Conservation (phyloP, 2,888 invertebrate species). For the Psylliodes chrysocephalus region DNA sequence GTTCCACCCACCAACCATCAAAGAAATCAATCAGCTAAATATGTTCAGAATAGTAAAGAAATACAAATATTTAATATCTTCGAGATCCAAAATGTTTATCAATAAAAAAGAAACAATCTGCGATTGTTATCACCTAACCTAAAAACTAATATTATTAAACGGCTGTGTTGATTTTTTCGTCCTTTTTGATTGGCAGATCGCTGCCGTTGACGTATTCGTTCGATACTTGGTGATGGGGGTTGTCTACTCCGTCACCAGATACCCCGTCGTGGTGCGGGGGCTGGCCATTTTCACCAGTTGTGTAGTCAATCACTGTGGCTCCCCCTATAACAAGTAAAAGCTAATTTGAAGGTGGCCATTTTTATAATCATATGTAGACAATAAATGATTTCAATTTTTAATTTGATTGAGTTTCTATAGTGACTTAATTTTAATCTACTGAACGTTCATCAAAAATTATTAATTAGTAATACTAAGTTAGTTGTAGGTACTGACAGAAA, state of each 20-base stretch:
- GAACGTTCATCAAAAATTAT: too few relatives aligned
- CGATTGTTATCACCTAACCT: conserved; percentile 30
- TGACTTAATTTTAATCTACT: background rate
- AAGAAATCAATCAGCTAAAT: too few relatives aligned
- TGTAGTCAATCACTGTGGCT: conserved; percentile 65
- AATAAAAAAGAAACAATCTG: conserved; percentile 20
- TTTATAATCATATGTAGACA: background rate
- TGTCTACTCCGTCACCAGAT: conserved; percentile 63
- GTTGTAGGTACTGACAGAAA: too few relatives aligned
- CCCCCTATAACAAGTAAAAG: conserved; percentile 63
- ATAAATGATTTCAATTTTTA: conserved; percentile 20
- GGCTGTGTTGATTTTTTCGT: conserved; percentile 70
- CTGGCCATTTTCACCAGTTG: conserved; percentile 57
- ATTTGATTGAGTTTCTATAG: background rate
- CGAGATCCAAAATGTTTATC: background rate
- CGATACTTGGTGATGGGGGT: conserved; percentile 67
- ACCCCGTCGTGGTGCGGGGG: conserved; percentile 55
- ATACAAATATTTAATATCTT: background rate
- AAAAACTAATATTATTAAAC: conserved; percentile 63
- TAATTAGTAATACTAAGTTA: too few relatives aligned
- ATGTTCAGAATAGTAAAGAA: too few relatives aligned
- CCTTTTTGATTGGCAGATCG: conserved; percentile 67
- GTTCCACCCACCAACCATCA: too few relatives aligned
- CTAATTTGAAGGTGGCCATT: conserved; percentile 46
- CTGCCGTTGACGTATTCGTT: conserved; percentile 71